phyloP scores from a whole-genome alignment of 2,888 invertebrate species.

The Drosophila putrida region DNA sequence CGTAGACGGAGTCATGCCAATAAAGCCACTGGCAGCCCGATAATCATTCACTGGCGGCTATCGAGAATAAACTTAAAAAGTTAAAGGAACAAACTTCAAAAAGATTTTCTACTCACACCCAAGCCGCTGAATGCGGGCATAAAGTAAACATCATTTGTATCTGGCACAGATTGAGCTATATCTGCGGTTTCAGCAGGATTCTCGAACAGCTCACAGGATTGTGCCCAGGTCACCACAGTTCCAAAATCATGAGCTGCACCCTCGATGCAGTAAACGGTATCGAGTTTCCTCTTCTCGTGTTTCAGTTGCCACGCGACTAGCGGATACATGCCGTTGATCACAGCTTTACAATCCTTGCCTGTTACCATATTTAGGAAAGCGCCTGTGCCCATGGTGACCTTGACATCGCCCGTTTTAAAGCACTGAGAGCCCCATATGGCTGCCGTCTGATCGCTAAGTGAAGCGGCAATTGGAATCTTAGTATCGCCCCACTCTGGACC shows the following conservation, averaged over 20 bases:
- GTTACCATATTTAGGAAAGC: slow-evolving; percentile 95
- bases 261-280: slow-evolving; percentile 92
- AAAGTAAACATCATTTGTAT: slow-evolving; percentile 93
- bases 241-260: slow-evolving; percentile 96
- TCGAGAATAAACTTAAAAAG: neutral
- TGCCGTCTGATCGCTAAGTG: slow-evolving; percentile 90
- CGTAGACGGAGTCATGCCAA: slow-evolving; percentile 89
- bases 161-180: slow-evolving; percentile 89
- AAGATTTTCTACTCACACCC: slow-evolving; percentile 87
- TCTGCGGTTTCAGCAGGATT: slow-evolving; percentile 89
- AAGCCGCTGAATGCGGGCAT: slow-evolving; percentile 96
- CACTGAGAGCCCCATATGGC: slow-evolving; percentile 95
- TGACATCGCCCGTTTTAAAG: slow-evolving; percentile 91
- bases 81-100: neutral
- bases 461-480: slow-evolving; percentile 89
- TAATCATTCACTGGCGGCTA: slow-evolving; percentile 96
- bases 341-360: slow-evolving; percentile 91
- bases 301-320: slow-evolving; percentile 92
- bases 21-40: slow-evolving; percentile 93
- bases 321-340: slow-evolving; percentile 94
- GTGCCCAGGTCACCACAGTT: slow-evolving; percentile 94
- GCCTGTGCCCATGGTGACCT: slow-evolving; percentile 96
- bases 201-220: slow-evolving; percentile 89
- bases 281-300: slow-evolving; percentile 45
- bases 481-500: slow-evolving; percentile 87